phyloP scores from a whole-genome alignment of 2,888 invertebrate species.

The Drepanosiphum platanoidis region DNA sequence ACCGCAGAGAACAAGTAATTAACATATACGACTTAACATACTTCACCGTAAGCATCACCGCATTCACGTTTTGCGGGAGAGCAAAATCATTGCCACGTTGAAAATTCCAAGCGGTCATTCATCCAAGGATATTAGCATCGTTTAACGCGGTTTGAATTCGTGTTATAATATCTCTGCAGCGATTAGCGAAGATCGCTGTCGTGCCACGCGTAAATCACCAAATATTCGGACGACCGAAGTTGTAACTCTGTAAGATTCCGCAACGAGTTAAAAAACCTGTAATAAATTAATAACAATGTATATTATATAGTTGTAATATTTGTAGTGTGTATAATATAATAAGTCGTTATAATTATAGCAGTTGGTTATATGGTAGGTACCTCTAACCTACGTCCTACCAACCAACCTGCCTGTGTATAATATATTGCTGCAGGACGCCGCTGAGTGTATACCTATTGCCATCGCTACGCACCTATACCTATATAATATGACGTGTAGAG shows the following conservation, averaged over 20 bases:
- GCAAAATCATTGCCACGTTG: constrained; percentile 1
- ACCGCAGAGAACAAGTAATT: background rate
- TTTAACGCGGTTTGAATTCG: constrained; percentile 13
- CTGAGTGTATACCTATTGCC: background rate
- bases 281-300: constrained; percentile 21
- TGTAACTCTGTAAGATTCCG: background rate
- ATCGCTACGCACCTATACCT: background rate
- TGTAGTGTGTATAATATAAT: background rate
- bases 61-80: background rate
- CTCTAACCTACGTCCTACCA: too few species aligned
- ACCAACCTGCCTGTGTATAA: background rate
- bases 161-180: constrained; percentile 15
- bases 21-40: constrained; percentile 8
- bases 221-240: constrained; percentile 14
- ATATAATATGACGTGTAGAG: background rate
- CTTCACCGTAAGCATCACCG: background rate
- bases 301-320: background rate
- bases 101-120: constrained; percentile 53
- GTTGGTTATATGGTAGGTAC: constrained; percentile 6
- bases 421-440: background rate
- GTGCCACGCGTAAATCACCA: constrained; percentile 34
- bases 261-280: constrained; percentile 15
- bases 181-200: constrained; percentile 37
- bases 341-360: constrained; percentile 4
- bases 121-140: constrained; percentile 35